Base-by-base conservation (phyloP, 2,888 invertebrate species). In the Antitype chi region DNA sequence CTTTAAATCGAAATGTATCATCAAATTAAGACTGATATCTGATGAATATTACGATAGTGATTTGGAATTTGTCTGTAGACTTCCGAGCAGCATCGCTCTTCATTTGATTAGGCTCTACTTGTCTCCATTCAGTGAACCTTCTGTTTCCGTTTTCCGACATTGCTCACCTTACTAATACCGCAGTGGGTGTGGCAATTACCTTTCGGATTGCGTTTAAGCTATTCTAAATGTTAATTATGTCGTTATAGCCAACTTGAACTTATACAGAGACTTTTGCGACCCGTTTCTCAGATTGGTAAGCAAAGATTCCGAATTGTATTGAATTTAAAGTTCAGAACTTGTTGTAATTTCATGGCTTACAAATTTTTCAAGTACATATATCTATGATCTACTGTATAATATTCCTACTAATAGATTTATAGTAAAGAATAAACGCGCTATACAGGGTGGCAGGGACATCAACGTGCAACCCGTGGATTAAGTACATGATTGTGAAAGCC, bases 201-300 rank as follows among this genome's bases (percentile, higher is more conserved):
- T 78, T 80, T 76, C 43, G 70, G 47, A 82, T 85, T 87, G 86
- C 86, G 59, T 74, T 83, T 74, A 75, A 72, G 62, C 81, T 70
- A 43, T 81, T 85, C 74, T 76, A 86, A 86, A 86, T 86, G 81
- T 81, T 86, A 88, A 87, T 86, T 88, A 88, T 76, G 64, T 78
- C 87, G 60, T 86, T 88, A 82, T 60, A 84, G 72, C 55, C 74
- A 80, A 80, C 82, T 78, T 84, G 77, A 84, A 88, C 79, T 84
- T 84, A 86, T 62, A 70, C 49, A 63, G 6, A 57, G 28, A 71
- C 49, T 67, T 69, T 74, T 74, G 76, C 74, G 87, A 80, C 85
- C 79, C 38, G 62, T 80, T 83, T 84, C 79, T 62, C n/a, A 70
- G 70, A 79, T 79, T 78, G 77, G 71, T 77, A 78, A 53, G 52